Percentiles rank a stretch among this genome's conserved stretches.
These are phyloP conservation scores for Yponomeuta sedellus DNA, from an alignment of 2,888 invertebrate genomes.

Conservation along the genomic window DNA sequence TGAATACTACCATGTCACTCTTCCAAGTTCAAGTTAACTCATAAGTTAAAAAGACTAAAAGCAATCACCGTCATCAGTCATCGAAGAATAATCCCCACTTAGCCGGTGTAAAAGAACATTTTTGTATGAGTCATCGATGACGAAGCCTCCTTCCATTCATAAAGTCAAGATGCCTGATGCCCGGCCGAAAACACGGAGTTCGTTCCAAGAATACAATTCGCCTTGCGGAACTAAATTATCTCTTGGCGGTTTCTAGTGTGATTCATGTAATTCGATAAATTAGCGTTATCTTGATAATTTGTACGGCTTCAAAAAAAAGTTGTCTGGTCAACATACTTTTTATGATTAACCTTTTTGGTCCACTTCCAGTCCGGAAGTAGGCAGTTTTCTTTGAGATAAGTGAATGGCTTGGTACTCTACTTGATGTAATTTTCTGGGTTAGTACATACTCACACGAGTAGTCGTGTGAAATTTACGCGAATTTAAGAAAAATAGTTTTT, in stretches of 20 bases:
- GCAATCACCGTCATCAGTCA: neutral
- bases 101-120: neutral
- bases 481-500: neutral
- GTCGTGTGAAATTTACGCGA: no score
- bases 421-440: neutral
- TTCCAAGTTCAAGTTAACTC: neutral
- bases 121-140: slow-evolving; percentile 30
- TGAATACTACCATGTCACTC: neutral
- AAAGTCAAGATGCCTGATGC: slow-evolving; percentile 22
- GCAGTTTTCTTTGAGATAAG: neutral
- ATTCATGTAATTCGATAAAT: slow-evolving; percentile 11
- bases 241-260: slow-evolving; percentile 10
- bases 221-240: slow-evolving; percentile 27
- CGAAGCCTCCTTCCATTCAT: slow-evolving; percentile 25
- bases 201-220: slow-evolving; percentile 29
- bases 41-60: neutral
- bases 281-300: neutral
- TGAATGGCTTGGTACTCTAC: neutral
- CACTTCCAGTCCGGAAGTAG: slow-evolving; percentile 1
- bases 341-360: neutral
- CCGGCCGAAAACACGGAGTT: slow-evolving; percentile 29
- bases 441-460: no score
- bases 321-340: neutral
- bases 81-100: neutral
- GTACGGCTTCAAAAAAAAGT: neutral